Evolutionary conservation across 2,888 invertebrate genomes (phyloP).

Genomic region (Cinara cedri): DNA sequence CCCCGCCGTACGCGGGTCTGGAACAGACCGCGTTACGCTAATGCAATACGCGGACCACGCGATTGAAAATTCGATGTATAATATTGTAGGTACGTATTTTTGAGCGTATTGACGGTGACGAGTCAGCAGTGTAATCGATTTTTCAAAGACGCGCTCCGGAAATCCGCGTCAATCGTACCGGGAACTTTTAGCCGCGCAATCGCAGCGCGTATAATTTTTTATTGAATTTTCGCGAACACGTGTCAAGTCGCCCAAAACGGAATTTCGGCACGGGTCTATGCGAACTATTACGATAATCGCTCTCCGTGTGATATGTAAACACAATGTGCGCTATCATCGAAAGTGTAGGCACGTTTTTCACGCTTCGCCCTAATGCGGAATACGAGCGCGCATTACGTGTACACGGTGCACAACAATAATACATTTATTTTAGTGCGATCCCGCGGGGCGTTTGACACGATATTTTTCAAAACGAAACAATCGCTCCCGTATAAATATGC

Average conservation of each 20-base stretch:
- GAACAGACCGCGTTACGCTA: too few species aligned
- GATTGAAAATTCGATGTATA: too few species aligned
- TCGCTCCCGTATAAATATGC: conserved; percentile 6
- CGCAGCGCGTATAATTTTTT: too few species aligned
- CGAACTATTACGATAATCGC: conserved; percentile 1
- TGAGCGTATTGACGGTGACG: too few species aligned
- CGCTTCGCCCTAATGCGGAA: conserved; percentile 22
- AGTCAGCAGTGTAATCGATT: not conserved
- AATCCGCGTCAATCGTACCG: too few species aligned
- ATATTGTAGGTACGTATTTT: too few species aligned
- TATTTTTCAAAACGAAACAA: conserved; percentile 31
- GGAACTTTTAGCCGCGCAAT: too few species aligned
- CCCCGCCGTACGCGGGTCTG: too few species aligned
- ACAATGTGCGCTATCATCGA: conserved; percentile 2
- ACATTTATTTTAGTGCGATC: conserved; percentile 19
- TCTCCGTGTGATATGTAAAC: not conserved
- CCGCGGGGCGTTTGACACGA: conserved; percentile 15
- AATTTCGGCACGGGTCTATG: not conserved
- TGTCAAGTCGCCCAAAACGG: too few species aligned
- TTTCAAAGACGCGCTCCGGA: not conserved
- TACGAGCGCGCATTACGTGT: not conserved
- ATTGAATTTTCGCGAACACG: too few species aligned
- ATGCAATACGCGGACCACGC: too few species aligned
- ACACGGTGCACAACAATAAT: not conserved
- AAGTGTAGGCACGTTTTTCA: conserved; percentile 16